A percentile compares a stretch with the other conserved stretches of the same genome.
These are phyloP conservation scores for Temnothorax ravouxi DNA, from an alignment of 2,888 invertebrate species.

Conservation along the genomic window DNA sequence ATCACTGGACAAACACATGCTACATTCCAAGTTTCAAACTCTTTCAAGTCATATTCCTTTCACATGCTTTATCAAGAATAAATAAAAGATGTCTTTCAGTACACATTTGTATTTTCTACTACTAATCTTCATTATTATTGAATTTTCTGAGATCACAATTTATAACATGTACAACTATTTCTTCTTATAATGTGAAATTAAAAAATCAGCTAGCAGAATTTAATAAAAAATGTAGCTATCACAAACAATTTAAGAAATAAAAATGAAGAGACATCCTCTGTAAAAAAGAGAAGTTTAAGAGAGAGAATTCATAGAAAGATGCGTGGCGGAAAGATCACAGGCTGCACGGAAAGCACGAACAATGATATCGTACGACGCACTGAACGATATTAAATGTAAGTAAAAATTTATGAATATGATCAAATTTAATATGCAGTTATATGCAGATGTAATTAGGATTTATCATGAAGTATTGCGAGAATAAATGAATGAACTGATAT, in stretches of 20 bases:
- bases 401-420: slow-evolving; percentile 46
- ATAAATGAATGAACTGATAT: background rate
- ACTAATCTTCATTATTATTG: background rate
- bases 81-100: slow-evolving; percentile 66
- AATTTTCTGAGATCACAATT: background rate
- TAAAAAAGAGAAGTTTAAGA: slow-evolving; percentile 44
- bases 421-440: slow-evolving; percentile 13
- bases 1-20: slow-evolving; percentile 63
- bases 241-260: background rate
- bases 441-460: slow-evolving; percentile 35
- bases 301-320: slow-evolving; percentile 70
- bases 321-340: slow-evolving; percentile 82
- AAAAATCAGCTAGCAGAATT: background rate
- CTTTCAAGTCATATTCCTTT: slow-evolving; percentile 37
- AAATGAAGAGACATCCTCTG: slow-evolving; percentile 65
- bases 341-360: slow-evolving; percentile 82
- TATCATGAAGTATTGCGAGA: background rate
- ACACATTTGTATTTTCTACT: slow-evolving; percentile 26
- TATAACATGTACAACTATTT: background rate
- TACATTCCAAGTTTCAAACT: slow-evolving; percentile 35
- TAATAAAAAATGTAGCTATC: background rate
- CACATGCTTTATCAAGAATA: slow-evolving; percentile 64
- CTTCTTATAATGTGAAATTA: background rate
- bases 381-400: slow-evolving; percentile 65
- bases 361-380: slow-evolving; percentile 67